Conservation (phyloP, 2,113 vertebrate genomes). For the Sylvietta virens region DNA sequence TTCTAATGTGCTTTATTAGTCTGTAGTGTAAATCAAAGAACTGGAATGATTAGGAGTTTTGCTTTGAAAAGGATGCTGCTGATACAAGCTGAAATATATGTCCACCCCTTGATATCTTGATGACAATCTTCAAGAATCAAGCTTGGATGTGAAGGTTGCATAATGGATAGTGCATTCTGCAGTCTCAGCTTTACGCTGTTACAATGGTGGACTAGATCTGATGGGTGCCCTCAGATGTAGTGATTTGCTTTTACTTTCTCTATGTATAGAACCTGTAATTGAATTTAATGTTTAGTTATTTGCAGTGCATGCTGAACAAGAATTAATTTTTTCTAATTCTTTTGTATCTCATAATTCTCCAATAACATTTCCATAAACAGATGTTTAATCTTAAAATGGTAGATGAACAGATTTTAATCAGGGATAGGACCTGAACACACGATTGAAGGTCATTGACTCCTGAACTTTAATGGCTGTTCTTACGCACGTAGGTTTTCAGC, state of each 20-base stretch:
- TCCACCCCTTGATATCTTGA: fast-evolving
- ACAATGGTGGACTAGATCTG: background rate
- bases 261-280: background rate
- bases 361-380: background rate
- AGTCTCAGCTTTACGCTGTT: background rate
- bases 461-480: background rate
- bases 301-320: background rate
- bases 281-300: background rate
- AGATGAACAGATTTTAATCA: background rate
- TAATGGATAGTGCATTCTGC: background rate
- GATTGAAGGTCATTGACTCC: background rate
- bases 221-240: background rate
- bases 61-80: background rate
- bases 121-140: background rate
- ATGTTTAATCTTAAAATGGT: background rate
- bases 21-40: background rate
- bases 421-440: background rate
- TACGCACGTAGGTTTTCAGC: background rate
- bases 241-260: background rate
- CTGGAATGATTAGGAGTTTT: background rate
- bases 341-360: background rate
- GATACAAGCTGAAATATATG: background rate
- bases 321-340: background rate
- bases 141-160: background rate
- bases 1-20: background rate